These are phyloP conservation scores for Eremophila alpestris DNA, from an alignment of 2,797 vertebrate genomes.

Conservation along the genomic window DNA sequence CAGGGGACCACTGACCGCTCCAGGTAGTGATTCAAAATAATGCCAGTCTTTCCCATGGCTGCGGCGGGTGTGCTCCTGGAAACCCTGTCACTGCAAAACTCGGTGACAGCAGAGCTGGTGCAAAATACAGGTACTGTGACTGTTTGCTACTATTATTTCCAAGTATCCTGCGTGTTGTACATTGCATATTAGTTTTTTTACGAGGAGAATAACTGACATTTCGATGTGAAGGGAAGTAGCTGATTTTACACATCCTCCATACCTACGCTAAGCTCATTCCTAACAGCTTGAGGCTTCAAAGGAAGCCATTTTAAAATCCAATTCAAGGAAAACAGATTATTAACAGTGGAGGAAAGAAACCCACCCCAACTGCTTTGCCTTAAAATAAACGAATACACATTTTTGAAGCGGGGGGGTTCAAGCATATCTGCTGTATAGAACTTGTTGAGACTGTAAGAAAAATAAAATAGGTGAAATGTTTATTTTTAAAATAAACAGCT, in stretches of 20 bases:
- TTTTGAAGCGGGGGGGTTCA: neutral
- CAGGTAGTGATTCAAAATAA: neutral
- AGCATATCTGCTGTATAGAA: neutral
- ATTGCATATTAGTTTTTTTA: neutral
- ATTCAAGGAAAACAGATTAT: slow-evolving; percentile 14
- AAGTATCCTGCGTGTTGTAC: neutral
- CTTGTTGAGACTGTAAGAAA: neutral
- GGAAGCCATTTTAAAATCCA: slow-evolving; percentile 66
- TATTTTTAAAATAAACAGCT: neutral
- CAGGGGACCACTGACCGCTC: neutral
- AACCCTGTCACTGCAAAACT: neutral
- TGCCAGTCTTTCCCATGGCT: neutral
- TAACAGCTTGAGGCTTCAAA: slow-evolving; percentile 19
- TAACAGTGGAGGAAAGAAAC: neutral
- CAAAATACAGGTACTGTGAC: neutral
- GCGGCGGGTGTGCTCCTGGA: neutral
- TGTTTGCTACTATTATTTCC: neutral
- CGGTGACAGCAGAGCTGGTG: neutral
- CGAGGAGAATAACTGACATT: neutral
- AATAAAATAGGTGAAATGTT: neutral
- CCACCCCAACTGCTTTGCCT: neutral
- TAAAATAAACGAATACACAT: neutral
- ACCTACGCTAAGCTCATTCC: neutral
- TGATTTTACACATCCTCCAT: neutral
- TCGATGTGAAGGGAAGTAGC: neutral